phyloP scores from a whole-genome alignment of 2,113 vertebrate species.

The Chloropsis hardwickii region DNA sequence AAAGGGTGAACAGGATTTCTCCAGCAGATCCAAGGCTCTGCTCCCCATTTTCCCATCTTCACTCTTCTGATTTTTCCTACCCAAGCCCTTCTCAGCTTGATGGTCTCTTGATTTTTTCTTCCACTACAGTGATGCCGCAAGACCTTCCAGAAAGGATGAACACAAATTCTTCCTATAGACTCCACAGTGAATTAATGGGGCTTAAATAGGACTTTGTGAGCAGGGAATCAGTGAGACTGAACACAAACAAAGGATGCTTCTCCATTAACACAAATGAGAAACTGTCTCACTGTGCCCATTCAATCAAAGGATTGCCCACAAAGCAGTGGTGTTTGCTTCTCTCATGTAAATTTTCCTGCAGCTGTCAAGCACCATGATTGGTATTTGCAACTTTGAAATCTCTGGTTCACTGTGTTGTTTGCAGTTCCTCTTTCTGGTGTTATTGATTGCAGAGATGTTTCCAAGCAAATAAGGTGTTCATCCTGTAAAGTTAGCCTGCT shows the following conservation, averaged over 20 bases:
- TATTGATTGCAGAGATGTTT: neutral
- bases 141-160: neutral
- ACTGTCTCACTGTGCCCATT: neutral
- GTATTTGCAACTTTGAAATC: neutral
- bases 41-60: neutral
- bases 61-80: neutral
- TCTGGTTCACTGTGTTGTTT: neutral
- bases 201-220: neutral
- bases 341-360: neutral
- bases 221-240: neutral
- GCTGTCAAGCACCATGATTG: neutral
- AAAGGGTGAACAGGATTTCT: neutral
- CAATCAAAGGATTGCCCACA: neutral
- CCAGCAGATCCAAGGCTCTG: neutral
- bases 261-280: conserved; percentile 7
- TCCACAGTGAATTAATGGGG: neutral
- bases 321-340: neutral
- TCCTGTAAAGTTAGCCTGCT: neutral
- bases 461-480: neutral
- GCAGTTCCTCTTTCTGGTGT: neutral
- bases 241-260: neutral
- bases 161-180: neutral
- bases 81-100: neutral
- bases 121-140: neutral
- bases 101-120: neutral